Evolutionary conservation across 2,888 invertebrate species (phyloP).

Genomic region (Eulithis prunata): DNA sequence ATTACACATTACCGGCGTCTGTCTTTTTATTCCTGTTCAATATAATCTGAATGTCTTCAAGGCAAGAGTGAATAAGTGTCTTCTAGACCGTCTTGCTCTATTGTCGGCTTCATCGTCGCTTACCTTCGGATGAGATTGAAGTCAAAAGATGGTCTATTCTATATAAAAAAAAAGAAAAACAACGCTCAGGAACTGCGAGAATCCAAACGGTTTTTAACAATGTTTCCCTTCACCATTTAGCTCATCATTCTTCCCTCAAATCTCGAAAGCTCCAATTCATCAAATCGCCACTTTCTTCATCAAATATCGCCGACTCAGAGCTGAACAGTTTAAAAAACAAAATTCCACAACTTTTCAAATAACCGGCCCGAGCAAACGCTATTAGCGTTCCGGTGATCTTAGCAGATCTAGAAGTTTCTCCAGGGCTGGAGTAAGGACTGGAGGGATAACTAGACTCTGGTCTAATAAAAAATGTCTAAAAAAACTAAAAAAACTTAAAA

Average conservation of each 20-base stretch:
- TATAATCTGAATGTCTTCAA: too few species aligned
- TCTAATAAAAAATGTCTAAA: too few species aligned
- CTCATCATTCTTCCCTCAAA: neutral
- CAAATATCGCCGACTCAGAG: slow-evolving; percentile 39
- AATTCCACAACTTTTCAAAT: slow-evolving; percentile 59
- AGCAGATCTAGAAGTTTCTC: slow-evolving; percentile 50
- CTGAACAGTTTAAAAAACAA: slow-evolving; percentile 52
- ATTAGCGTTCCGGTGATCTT: slow-evolving; percentile 58
- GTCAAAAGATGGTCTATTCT: too few species aligned
- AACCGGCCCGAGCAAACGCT: slow-evolving; percentile 56
- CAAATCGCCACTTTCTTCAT: slow-evolving; percentile 11
- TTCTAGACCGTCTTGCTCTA: too few species aligned
- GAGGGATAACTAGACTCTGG: neutral
- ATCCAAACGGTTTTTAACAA: neutral
- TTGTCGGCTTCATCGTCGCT: too few species aligned
- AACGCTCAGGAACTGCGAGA: neutral
- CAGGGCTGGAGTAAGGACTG: slow-evolving; percentile 38
- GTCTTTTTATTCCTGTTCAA: too few species aligned
- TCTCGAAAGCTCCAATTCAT: slow-evolving; percentile 5
- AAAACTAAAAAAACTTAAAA: too few species aligned
- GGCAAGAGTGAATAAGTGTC: too few species aligned
- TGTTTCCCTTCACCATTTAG: neutral
- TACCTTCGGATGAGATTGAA: too few species aligned
- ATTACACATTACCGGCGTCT: too few species aligned
- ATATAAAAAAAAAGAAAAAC: too few species aligned